Conservation (phyloP, 2,888 invertebrate genomes). For the Eupithecia abbreviata region DNA sequence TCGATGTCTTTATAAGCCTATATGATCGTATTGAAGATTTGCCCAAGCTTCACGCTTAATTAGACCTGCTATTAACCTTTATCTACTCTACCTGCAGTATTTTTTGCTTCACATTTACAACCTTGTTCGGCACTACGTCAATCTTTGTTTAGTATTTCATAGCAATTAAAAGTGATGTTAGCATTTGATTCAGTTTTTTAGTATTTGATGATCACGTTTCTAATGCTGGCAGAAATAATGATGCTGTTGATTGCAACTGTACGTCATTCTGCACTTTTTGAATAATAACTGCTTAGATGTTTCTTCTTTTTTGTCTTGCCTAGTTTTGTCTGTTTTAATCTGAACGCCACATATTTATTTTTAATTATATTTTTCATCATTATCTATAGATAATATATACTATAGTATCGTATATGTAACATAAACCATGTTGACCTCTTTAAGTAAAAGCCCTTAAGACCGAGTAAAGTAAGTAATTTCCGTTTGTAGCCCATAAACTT, state of each 20-base stretch:
- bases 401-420: too few relatives aligned
- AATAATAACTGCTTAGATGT: background rate
- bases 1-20: background rate
- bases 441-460: background rate
- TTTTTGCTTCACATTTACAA: constrained; percentile 19
- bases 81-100: constrained; percentile 19
- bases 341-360: background rate
- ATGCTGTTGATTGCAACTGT: background rate
- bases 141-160: constrained; percentile 20
- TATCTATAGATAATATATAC: too few relatives aligned
- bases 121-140: constrained; percentile 11
- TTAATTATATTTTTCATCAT: background rate
- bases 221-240: constrained; percentile 3
- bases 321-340: background rate
- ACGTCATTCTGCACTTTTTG: constrained; percentile 1
- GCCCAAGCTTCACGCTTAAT: constrained; percentile 37
- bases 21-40: constrained; percentile 16
- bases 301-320: background rate
- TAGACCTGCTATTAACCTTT: constrained; percentile 35
- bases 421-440: background rate
- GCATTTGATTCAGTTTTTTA: constrained; percentile 16
- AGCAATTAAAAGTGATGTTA: constrained; percentile 19
- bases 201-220: constrained; percentile 8
- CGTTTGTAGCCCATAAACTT: background rate
- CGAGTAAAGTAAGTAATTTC: background rate